Conservation (phyloP, 2,888 invertebrate genomes). For the Biston stratarius region DNA sequence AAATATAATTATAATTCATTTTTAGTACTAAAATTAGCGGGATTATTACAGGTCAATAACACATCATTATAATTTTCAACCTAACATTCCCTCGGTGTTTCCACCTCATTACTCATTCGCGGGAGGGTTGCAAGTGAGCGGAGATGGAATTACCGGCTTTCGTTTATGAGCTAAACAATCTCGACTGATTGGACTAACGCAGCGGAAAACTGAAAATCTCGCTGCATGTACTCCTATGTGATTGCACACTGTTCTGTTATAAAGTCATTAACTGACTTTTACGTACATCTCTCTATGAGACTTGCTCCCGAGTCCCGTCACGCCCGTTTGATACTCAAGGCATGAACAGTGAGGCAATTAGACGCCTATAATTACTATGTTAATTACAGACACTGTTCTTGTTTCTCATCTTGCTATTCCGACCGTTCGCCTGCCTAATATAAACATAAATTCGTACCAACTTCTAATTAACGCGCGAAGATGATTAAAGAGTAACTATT, state of each 20-base stretch:
- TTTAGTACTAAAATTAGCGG: slow-evolving; percentile 25
- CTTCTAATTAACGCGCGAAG: slow-evolving; percentile 71
- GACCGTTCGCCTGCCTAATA: slow-evolving; percentile 76
- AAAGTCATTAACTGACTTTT: slow-evolving; percentile 23
- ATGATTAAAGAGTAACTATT: slow-evolving; percentile 66
- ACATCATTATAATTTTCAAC: slow-evolving; percentile 24
- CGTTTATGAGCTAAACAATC: slow-evolving; percentile 26
- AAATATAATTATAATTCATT: not conserved
- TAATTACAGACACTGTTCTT: slow-evolving; percentile 81
- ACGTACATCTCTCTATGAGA: slow-evolving; percentile 34
- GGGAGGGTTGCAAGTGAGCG: slow-evolving; percentile 25
- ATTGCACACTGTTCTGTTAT: slow-evolving; percentile 29
- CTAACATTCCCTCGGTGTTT: slow-evolving; percentile 21
- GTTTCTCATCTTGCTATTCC: slow-evolving; percentile 77
- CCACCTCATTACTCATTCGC: slow-evolving; percentile 30
- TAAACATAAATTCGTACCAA: slow-evolving; percentile 76
- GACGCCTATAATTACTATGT: slow-evolving; percentile 84
- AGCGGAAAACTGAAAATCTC: slow-evolving; percentile 2
- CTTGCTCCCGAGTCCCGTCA: slow-evolving; percentile 67
- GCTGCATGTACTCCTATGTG: not conserved
- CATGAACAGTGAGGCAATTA: slow-evolving; percentile 82
- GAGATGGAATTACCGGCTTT: slow-evolving; percentile 31
- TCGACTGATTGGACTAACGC: slow-evolving; percentile 25
- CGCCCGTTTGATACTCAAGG: slow-evolving; percentile 78
- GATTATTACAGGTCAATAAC: slow-evolving; percentile 23